Conservation (phyloP, 37 sponge, comb jelly and placozoan genomes). For the Beroe ovata region DNA sequence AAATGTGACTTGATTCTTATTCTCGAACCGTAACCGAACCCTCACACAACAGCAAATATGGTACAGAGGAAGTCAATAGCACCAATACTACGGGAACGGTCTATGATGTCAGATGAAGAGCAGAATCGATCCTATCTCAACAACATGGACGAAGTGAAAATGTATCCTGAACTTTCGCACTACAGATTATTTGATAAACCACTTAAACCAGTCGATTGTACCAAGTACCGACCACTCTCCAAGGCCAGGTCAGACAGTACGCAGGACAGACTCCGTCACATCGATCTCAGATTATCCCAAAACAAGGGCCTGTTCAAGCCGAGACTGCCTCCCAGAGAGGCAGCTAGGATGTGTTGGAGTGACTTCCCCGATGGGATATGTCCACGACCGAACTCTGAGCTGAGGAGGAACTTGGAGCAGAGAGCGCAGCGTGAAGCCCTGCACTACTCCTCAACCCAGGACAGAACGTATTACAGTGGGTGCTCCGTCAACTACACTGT, state of each 20-base stretch:
- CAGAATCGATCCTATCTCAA: too few relatives aligned
- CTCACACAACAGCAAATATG: too few relatives aligned
- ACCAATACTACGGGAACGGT: background rate
- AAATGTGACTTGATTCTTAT: too few relatives aligned
- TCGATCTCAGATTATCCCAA: background rate
- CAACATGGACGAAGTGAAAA: background rate
- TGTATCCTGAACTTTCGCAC: constrained; percentile 20
- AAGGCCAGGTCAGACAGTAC: background rate
- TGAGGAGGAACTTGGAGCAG: constrained; percentile 3
- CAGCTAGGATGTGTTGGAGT: background rate
- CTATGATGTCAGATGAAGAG: background rate
- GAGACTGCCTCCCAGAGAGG: background rate
- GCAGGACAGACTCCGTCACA: background rate
- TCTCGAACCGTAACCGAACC: too few relatives aligned
- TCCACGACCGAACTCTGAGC: background rate
- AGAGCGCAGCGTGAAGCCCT: constrained; percentile 34
- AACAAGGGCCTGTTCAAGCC: background rate
- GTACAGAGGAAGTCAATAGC: background rate
- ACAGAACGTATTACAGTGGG: background rate
- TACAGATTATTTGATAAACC: background rate
- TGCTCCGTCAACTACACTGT: constrained; percentile 29
- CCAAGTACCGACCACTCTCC: background rate
- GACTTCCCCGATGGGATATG: constrained; percentile 57
- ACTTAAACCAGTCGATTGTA: background rate
- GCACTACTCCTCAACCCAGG: constrained; percentile 26